These are phyloP conservation scores for Conopomorpha cramerella DNA, from an alignment of 1,140 invertebrate species.

Conservation along the genomic window DNA sequence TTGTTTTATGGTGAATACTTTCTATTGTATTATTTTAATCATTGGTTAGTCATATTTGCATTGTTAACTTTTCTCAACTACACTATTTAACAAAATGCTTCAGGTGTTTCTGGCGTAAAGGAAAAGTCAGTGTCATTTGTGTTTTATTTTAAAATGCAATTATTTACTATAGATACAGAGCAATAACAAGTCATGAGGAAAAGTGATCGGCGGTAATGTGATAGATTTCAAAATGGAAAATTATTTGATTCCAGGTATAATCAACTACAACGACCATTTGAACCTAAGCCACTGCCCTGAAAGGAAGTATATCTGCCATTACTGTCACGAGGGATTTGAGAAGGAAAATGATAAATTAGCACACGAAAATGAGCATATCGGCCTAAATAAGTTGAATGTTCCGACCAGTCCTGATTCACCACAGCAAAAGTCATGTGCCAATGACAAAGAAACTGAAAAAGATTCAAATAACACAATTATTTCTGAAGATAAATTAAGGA, in stretches of 20 bases:
- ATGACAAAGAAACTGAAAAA: slow-evolving; percentile 33
- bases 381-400: slow-evolving; percentile 19
- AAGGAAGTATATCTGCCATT: slow-evolving; percentile 29
- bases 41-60: too few species aligned
- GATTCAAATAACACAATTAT: too few species aligned
- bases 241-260: slow-evolving; percentile 25
- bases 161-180: too few species aligned
- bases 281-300: slow-evolving; percentile 41
- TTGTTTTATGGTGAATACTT: slow-evolving; percentile 38
- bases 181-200: too few species aligned
- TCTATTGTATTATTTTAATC: too few species aligned
- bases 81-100: too few species aligned
- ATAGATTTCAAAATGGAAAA: too few species aligned
- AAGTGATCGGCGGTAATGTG: too few species aligned
- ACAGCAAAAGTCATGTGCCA: slow-evolving; percentile 18
- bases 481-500: slow-evolving; percentile 38
- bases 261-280: slow-evolving; percentile 50
- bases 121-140: too few species aligned
- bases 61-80: too few species aligned
- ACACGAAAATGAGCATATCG: slow-evolving; percentile 46
- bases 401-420: slow-evolving; percentile 4
- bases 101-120: too few species aligned
- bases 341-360: slow-evolving; percentile 20
- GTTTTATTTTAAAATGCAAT: too few species aligned
- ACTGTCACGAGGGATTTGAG: slow-evolving; percentile 42